Conservation (phyloP, 2,113 vertebrate species). For the Chaetura pelagica region DNA sequence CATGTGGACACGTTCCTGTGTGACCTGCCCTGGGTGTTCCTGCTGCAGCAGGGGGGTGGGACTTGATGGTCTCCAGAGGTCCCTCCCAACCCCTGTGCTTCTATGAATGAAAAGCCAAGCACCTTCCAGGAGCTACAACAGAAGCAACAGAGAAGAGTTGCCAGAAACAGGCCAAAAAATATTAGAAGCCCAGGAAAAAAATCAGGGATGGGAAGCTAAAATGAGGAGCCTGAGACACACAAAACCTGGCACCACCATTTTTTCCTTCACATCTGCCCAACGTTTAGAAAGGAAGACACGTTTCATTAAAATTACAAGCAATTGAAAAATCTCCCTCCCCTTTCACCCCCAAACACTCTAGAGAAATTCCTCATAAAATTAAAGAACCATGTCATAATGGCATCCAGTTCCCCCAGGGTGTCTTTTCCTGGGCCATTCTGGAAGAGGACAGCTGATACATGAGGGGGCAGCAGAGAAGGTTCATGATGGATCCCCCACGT, state of each 20-base stretch:
- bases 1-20: too few relatives aligned
- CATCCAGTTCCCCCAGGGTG: background rate
- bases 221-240: too few relatives aligned
- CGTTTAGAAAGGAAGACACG: background rate
- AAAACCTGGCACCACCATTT: fast-evolving
- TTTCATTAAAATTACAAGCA: background rate
- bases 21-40: too few relatives aligned
- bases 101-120: too few relatives aligned
- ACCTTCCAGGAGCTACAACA: background rate
- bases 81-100: too few relatives aligned
- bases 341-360: background rate
- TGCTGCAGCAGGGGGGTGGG: too few relatives aligned
- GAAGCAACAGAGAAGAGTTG: background rate
- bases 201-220: background rate
- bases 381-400: background rate
- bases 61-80: too few relatives aligned
- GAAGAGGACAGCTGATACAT: background rate
- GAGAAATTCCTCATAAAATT: background rate
- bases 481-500: background rate
- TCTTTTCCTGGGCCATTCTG: background rate
- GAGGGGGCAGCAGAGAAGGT: background rate
- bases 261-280: background rate
- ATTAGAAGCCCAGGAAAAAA: background rate
- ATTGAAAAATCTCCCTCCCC: background rate
- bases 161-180: too few relatives aligned